Evolutionary conservation across 2,797 vertebrate species (phyloP).

Genomic region (Notolepis coatsorum): DNA sequence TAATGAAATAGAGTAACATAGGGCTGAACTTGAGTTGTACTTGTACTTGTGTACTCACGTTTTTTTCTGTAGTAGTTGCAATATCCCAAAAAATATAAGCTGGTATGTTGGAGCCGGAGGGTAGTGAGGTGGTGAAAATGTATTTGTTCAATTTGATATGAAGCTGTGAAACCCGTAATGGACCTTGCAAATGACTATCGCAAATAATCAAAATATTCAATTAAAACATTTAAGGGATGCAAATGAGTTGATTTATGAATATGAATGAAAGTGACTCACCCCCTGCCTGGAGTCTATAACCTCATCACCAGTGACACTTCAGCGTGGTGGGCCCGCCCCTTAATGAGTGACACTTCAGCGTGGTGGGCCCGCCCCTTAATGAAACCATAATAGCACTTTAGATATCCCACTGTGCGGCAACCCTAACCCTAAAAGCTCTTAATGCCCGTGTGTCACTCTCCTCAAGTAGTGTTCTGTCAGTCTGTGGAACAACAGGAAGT

Average conservation of each 20-base stretch:
- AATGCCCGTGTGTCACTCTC: constrained; percentile 17
- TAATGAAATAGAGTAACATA: too few relatives aligned
- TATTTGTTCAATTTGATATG: constrained; percentile 25
- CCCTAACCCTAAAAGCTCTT: constrained; percentile 31
- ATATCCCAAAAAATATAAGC: too few relatives aligned
- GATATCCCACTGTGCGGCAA: not conserved
- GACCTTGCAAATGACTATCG: constrained; percentile 48
- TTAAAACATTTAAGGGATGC: constrained; percentile 50
- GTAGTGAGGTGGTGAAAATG: constrained; percentile 22
- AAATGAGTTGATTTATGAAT: constrained; percentile 37
- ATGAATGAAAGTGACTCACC: constrained; percentile 29
- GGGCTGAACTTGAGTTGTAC: too few relatives aligned
- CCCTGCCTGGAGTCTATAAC: not conserved
- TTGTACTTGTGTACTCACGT: too few relatives aligned
- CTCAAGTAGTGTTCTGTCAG: constrained; percentile 4
- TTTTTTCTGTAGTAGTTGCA: too few relatives aligned
- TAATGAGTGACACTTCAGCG: too few relatives aligned
- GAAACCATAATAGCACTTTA: not conserved
- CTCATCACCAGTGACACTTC: not conserved
- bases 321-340: too few relatives aligned
- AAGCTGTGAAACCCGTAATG: constrained; percentile 26
- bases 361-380: too few relatives aligned
- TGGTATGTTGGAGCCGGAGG: not conserved
- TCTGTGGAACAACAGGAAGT: constrained; percentile 42
- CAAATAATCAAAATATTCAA: constrained; percentile 66